Base-by-base conservation (phyloP, 2,113 vertebrate species). In the Sylvilagus bachmani region DNA sequence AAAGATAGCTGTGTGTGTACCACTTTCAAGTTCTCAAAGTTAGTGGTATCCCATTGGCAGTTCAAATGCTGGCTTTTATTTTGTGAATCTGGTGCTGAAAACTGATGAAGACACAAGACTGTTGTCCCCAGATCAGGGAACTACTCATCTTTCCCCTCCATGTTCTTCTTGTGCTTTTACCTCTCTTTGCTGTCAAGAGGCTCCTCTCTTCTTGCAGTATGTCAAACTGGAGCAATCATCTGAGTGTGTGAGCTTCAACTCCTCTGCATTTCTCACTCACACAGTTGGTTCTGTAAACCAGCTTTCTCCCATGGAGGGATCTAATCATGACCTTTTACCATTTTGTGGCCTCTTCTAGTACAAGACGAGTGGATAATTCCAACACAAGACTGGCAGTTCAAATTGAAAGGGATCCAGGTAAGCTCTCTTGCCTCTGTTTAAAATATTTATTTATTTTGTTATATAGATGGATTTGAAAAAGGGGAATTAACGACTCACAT, bases 301-400 rank as follows among this genome's bases (percentile, higher is more conserved):
- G 0, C 38, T 49, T 10, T 9, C 5, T 67, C 11, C 3, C 27
- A 4, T 17, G 1, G 4, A 13, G n/a, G 11, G 24, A 12, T 33
- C 84, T 92, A 38, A 88, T 55, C 22, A 4, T 79, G 29, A 71
- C n/a, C 31, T 83, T 71, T 81, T 44, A 21, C 38, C 66, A 14
- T 92, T 84, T 49, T 94, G 55, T 96, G 91, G 49, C 31, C 25
- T 17, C 70, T 98, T 98, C 77, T 97, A 99, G 99, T 97, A 99
- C 99, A 24, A 99, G 99, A 93, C 99, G 99, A 2, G 98, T 99
- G 7, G 99, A 99, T 97, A 99, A 99, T 98, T 99, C 99, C 91
- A 99, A 99, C 98, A 99, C 99, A 95, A 98, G 99, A 90, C 98
- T 99, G 97, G 99, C 99, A 79, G 99, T 99, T 94, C 99, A 99